Evolutionary conservation across 2,888 invertebrate genomes (phyloP), one percentile per base, ranked within the genome.

Genomic region (Mechanitis messenoides): DNA sequence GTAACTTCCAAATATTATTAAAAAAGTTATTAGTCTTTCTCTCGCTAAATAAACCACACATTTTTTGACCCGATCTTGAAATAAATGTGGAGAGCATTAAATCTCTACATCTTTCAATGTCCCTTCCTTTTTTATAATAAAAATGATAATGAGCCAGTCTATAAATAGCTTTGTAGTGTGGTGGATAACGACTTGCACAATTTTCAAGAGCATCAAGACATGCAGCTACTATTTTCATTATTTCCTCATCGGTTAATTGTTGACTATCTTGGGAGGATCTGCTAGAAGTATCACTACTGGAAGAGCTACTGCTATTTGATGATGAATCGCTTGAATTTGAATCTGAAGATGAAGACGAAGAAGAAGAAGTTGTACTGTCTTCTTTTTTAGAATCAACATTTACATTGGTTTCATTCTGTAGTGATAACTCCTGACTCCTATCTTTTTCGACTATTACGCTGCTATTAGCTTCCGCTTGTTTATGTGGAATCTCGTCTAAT

Each of bases 1-100:
- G 97, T 78, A 97, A 96, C 70, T 97, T 92, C 98, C 98, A 98
- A 61, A 98, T 94, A 56, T 97, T 96, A 86, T 97, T 96, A 73
- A 98, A 98, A 76, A 98, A 96, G 81, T 98, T 97, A 31, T 92
- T 93, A 59, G 92, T 92, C 81, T 95, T 97, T 58, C 96, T 91
- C 72, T 97, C 97, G 46, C 93, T 92, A 79, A 98, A 98, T 12
- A 98, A 88, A 9, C 98, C 98, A 70, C 92, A 93, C 57, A 96
- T 91, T 67, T 93, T 92, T 77, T 93, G 92, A 12, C 92, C 92
- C 56, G 92, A 86, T 68, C 92, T 92, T 53, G 94, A 93, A 58
- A 90, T 92, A 70, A 94, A 95, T 64, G 92, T 93, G 0, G 93
- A 92, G 45, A 96, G 76, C 74, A 96, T 88, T 1, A 96, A 85